phyloP scores from a whole-genome alignment of 1,140 invertebrate genomes.

The Drosophila takahashii region DNA sequence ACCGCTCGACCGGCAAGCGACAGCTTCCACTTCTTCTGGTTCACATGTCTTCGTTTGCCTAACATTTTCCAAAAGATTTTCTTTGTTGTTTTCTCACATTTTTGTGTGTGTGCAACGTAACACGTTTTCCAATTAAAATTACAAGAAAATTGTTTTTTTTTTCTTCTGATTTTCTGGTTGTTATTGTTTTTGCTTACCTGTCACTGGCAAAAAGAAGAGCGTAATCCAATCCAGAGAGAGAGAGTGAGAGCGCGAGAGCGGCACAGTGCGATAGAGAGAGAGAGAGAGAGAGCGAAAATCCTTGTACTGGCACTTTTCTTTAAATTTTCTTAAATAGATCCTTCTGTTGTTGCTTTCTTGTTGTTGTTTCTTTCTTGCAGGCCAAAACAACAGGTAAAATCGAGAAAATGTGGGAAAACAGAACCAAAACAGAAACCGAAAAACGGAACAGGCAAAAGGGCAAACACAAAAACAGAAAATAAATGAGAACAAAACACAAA shows the following conservation, averaged over 20 bases:
- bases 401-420: constrained; percentile 11
- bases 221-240: constrained; percentile 10
- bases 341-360: constrained; percentile 25
- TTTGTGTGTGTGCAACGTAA: constrained; percentile 24
- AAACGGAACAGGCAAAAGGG: constrained; percentile 41
- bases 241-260: constrained; percentile 1
- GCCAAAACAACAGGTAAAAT: constrained; percentile 41
- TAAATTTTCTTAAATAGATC: background rate
- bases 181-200: constrained; percentile 43
- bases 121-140: constrained; percentile 41
- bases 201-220: constrained; percentile 32
- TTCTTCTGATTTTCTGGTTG: constrained; percentile 5
- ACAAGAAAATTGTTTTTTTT: constrained; percentile 40
- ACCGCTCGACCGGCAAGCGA: constrained; percentile 14
- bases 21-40: constrained; percentile 1
- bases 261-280: background rate
- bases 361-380: constrained; percentile 18
- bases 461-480: constrained; percentile 24
- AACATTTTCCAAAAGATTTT: constrained; percentile 11
- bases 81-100: constrained; percentile 7
- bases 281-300: constrained; percentile 18
- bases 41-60: constrained; percentile 11
- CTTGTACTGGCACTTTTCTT: constrained; percentile 29
- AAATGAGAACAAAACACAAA: constrained; percentile 26
- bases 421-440: constrained; percentile 38